Base-by-base conservation (phyloP, 2,888 invertebrate genomes). In the Ophion slaviceki region DNA sequence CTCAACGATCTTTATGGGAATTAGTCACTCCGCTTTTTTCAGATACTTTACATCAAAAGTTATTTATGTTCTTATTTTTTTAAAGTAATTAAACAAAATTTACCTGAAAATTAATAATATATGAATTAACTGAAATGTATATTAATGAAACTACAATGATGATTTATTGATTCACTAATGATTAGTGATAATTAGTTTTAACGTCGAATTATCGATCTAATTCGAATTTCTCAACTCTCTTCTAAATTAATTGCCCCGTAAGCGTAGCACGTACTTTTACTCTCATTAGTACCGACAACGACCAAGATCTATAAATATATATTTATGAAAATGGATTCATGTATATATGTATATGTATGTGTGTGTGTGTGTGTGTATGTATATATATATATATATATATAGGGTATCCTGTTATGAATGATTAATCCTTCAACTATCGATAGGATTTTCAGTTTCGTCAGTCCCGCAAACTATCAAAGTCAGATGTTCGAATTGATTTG, bases 191-290 rank as follows among this genome's bases (percentile, higher is more conserved):
- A 53, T 5, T 53, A 53, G 17, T 17, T 53, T 53, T 5, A 53
- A 53, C 53, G 53, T 53, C 53, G 53, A 17, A 53, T 24, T 24
- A 61, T 24, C 24, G 8, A 61, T 24, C 24, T 20, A 8, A 10
- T 61, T 24, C 61, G 24, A 24, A 20, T 61, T 61, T 24, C 20
- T 61, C 24, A 20, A 61, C 8, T 61, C 24, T 61, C 61, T 61
- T 61, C 24, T 20, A 61, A 61, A 20, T 20, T 5, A 61, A 61
- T 61, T 24, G 8, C 10, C 24, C 20, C 20, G 10, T 24, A 20
- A 61, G 20, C 20, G 20, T 24, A 24, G 2, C 61, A 20, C 17
- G 67, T 67, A 67, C 20, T 75, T 66, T 76, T 76, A 77, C 77
- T 77, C 57, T 77, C 67, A 28, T 77, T 59, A 5, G 36, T 2